Percentiles rank a stretch among this genome's conserved stretches.
These are phyloP conservation scores for Macrophya annulata DNA, from an alignment of 2,888 invertebrate species.

Conservation along the genomic window DNA sequence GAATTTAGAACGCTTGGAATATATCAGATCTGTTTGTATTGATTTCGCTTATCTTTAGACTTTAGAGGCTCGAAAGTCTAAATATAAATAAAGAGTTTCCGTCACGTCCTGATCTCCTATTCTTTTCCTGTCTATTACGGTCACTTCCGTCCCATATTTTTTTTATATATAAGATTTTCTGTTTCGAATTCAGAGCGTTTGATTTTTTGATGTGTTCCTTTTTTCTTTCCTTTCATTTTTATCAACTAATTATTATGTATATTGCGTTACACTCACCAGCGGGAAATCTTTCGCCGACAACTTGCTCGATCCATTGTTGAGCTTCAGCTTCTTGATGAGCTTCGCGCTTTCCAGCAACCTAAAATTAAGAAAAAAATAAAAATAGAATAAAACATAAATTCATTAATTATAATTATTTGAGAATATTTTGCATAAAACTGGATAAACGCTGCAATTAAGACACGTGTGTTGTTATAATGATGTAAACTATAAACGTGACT, in stretches of 20 bases:
- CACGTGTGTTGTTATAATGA: neutral
- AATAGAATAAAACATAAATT: too few relatives aligned
- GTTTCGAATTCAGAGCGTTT: neutral
- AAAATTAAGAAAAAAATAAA: slow-evolving; percentile 71
- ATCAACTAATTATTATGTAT: neutral
- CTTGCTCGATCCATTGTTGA: slow-evolving; percentile 92
- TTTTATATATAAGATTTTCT: neutral
- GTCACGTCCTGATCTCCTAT: neutral
- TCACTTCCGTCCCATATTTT: slow-evolving; percentile 39
- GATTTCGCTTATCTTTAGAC: neutral
- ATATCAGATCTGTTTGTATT: neutral
- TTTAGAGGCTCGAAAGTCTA: neutral
- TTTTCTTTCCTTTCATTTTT: neutral
- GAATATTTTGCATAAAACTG: neutral
- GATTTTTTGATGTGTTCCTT: neutral
- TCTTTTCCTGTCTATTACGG: slow-evolving; percentile 28
- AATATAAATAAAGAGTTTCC: slow-evolving; percentile 16
- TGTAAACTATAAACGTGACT: slow-evolving; percentile 15
- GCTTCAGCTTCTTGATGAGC: slow-evolving; percentile 91
- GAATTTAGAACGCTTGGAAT: neutral
- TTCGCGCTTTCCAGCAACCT: slow-evolving; percentile 92
- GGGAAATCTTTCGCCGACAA: slow-evolving; percentile 90
- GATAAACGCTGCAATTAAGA: neutral
- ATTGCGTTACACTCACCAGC: slow-evolving; percentile 75
- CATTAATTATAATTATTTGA: neutral